phyloP scores from a whole-genome alignment of 2,888 invertebrate genomes.

The Drosophila prolongata region DNA sequence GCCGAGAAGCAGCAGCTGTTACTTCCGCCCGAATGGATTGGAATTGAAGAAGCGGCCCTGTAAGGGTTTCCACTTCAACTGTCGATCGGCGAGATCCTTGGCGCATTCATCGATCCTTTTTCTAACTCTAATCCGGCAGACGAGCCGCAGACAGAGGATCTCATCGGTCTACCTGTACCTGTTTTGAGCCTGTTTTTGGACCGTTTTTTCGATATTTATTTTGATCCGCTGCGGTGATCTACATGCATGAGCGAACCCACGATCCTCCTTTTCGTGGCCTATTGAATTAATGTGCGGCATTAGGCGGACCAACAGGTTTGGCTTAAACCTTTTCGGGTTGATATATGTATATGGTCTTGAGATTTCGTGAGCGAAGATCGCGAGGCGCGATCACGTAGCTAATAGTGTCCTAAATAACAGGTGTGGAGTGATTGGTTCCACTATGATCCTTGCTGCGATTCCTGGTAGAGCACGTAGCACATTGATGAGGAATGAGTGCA shows the following conservation, averaged over 20 bases:
- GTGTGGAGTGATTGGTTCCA: constrained; percentile 72
- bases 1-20: constrained; percentile 63
- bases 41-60: constrained; percentile 39
- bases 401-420: constrained; percentile 73
- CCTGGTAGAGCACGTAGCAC: constrained; percentile 64
- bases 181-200: constrained; percentile 45
- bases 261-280: constrained; percentile 36
- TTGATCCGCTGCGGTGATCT: constrained; percentile 54
- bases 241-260: constrained; percentile 45
- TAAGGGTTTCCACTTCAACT: constrained; percentile 30
- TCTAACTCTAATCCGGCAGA: constrained; percentile 68
- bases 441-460: constrained; percentile 48
- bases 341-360: not conserved
- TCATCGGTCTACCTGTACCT: constrained; percentile 51
- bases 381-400: constrained; percentile 57
- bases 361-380: constrained; percentile 6
- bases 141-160: constrained; percentile 37
- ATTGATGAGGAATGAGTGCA: constrained; percentile 52
- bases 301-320: constrained; percentile 66
- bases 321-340: constrained; percentile 5
- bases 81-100: constrained; percentile 37
- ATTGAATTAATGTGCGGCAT: constrained; percentile 73
- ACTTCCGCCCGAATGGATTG: constrained; percentile 63
- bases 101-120: constrained; percentile 33
- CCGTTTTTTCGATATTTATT: constrained; percentile 28